These are phyloP conservation scores for Xestia c-nigrum DNA, from an alignment of 2,888 invertebrate species.

Conservation along the genomic window DNA sequence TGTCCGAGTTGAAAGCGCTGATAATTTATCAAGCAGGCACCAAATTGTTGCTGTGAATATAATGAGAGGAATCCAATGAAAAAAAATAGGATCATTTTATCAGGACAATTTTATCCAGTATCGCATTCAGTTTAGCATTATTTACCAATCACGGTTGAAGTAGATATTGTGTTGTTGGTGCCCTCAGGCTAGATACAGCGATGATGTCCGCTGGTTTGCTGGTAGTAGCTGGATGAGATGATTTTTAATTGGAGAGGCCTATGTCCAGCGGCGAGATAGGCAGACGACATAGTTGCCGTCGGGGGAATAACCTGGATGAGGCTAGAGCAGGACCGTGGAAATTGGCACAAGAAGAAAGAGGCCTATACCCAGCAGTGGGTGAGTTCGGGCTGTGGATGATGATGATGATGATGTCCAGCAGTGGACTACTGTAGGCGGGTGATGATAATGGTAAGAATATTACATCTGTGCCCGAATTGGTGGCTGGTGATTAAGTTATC, in stretches of 20 bases:
- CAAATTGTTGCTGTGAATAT: background rate
- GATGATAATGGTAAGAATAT: background rate
- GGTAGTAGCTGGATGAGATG: background rate
- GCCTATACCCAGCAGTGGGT: no score
- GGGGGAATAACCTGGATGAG: no score
- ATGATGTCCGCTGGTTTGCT: background rate
- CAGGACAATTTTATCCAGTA: background rate
- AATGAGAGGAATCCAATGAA: background rate
- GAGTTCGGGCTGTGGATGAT: no score
- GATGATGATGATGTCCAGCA: no score
- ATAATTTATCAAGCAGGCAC: background rate
- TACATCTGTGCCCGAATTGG: background rate
- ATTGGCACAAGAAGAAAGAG: no score
- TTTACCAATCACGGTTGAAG: background rate
- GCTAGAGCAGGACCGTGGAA: no score
- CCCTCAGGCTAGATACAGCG: background rate
- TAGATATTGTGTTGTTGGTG: background rate
- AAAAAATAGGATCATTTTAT: background rate
- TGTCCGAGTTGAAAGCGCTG: background rate
- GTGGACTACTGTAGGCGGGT: background rate
- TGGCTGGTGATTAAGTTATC: background rate
- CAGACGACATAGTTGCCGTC: no score
- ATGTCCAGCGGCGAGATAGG: no score
- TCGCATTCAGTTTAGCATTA: no score
- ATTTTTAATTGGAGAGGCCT: background rate